Conservation (phyloP, 2,888 invertebrate genomes). For the Gymnosoma rotundatum region DNA sequence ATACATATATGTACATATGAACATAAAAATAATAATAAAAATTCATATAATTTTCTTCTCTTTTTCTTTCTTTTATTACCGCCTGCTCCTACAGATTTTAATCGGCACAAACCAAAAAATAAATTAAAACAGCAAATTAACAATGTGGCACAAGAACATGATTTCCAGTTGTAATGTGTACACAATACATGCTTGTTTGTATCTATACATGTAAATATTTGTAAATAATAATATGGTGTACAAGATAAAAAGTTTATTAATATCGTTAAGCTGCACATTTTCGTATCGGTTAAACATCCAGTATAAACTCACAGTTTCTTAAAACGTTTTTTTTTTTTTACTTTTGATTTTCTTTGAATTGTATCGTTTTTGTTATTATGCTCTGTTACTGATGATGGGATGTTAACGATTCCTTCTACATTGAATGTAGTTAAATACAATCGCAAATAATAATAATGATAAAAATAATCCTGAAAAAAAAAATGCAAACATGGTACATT, state of each 20-base stretch:
- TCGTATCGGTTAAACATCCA: constrained; percentile 23
- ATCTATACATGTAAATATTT: background rate
- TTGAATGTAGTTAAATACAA: constrained; percentile 23
- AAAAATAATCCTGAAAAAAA: constrained; percentile 2
- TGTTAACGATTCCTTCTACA: constrained; percentile 26
- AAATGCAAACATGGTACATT: constrained; percentile 1
- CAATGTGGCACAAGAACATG: constrained; percentile 6
- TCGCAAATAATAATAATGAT: constrained; percentile 42
- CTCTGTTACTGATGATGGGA: background rate
- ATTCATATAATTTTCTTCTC: background rate
- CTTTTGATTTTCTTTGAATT: constrained; percentile 31
- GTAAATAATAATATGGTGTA: background rate
- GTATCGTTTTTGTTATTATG: background rate
- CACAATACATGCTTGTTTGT: background rate
- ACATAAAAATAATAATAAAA: constrained; percentile 1
- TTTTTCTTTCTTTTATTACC: background rate
- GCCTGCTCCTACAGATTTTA: background rate
- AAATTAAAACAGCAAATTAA: constrained; percentile 9
- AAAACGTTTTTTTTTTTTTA: constrained; percentile 6
- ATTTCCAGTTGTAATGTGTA: background rate
- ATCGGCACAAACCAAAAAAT: background rate
- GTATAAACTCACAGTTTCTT: constrained; percentile 1
- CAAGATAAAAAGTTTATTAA: constrained; percentile 16
- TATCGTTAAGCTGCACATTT: constrained; percentile 28
- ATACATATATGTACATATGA: background rate